Evolutionary conservation across 2,797 vertebrate species (phyloP).

Genomic region (Urophycis tenuis): DNA sequence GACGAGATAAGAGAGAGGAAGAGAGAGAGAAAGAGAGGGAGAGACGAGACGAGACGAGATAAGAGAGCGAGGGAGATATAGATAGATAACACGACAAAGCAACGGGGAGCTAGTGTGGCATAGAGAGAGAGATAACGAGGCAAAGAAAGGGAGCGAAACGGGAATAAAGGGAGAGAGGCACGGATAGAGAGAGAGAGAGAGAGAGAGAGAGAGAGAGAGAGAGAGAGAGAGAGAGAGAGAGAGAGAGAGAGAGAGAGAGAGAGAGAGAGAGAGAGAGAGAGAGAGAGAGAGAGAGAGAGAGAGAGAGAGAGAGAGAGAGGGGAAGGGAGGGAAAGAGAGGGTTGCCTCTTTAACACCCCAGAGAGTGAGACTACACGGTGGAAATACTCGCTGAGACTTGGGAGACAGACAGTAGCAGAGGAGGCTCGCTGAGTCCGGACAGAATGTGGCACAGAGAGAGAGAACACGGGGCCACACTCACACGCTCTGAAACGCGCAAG

Average conservation of each 20-base stretch:
- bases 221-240: not conserved
- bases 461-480: not conserved
- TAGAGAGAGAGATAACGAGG: not conserved
- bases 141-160: conserved; percentile 20
- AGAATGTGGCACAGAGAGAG: not conserved
- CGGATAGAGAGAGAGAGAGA: not conserved
- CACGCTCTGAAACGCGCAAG: not conserved
- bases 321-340: not conserved
- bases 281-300: not conserved
- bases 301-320: not conserved
- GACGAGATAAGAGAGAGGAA: too few species aligned
- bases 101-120: conserved; percentile 28
- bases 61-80: not conserved
- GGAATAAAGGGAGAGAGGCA: conserved; percentile 6
- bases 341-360: not conserved
- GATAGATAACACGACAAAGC: conserved; percentile 17
- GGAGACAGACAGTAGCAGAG: conserved; percentile 5
- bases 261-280: not conserved
- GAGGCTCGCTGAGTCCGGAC: not conserved
- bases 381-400: not conserved
- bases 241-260: not conserved
- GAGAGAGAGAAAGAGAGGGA: not conserved
- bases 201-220: not conserved
- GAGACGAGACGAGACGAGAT: not conserved
- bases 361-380: not conserved